Conservation (phyloP, 2,888 invertebrate genomes). For the Drosophila atripex region DNA sequence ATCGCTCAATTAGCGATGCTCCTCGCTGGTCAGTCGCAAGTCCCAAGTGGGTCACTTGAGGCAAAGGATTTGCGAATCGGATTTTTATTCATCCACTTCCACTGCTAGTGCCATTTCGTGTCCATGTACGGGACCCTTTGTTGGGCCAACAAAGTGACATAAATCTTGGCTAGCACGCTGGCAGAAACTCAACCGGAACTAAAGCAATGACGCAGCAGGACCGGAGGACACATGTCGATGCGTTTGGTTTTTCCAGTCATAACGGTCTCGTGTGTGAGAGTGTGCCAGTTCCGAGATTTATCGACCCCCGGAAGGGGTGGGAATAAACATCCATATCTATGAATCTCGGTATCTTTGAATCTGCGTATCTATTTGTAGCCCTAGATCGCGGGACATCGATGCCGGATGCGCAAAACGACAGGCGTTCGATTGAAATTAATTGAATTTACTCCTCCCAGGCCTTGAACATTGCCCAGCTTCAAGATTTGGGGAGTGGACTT, state of each 20-base stretch:
- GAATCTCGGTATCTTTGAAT: constrained; percentile 27
- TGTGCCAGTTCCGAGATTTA: constrained; percentile 62
- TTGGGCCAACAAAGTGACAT: constrained; percentile 78
- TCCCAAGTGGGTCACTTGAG: constrained; percentile 78
- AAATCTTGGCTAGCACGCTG: constrained; percentile 71
- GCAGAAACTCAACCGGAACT: constrained; percentile 77
- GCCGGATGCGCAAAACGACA: constrained; percentile 80
- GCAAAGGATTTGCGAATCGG: constrained; percentile 48
- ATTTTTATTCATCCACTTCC: constrained; percentile 31
- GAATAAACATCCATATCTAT: constrained; percentile 19
- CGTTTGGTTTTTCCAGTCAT: constrained; percentile 60
- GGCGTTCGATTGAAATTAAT: constrained; percentile 84
- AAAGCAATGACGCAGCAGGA: constrained; percentile 78
- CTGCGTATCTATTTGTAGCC: constrained; percentile 61
- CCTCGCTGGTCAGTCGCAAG: constrained; percentile 66
- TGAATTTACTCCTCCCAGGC: constrained; percentile 79
- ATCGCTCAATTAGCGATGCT: constrained; percentile 79
- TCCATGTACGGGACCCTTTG: constrained; percentile 29
- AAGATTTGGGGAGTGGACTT: constrained; percentile 16
- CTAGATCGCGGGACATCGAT: constrained; percentile 66
- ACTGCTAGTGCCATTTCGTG: background rate
- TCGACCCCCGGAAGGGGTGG: constrained; percentile 55
- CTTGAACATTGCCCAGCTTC: constrained; percentile 64
- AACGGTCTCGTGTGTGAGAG: constrained; percentile 63
- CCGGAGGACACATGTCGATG: constrained; percentile 57